Evolutionary conservation across 2,797 vertebrate species (phyloP), one percentile per base, ranked within the genome.

Genomic region (Psittacula echo): DNA sequence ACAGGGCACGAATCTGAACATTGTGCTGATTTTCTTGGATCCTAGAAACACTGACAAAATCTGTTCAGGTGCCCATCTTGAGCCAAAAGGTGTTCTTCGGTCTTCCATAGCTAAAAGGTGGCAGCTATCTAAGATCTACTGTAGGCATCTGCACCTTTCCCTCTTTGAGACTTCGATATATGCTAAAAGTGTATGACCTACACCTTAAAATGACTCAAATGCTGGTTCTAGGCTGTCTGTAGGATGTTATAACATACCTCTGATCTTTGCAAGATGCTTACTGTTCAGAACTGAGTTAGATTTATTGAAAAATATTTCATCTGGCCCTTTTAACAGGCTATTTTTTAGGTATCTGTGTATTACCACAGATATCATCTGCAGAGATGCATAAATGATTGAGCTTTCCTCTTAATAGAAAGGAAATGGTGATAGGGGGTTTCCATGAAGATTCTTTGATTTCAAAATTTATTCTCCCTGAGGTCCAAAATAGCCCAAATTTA

Each of bases 401-500:
- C 60, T 89, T 77, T 78, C 84, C 85, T 82, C 84, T 89, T 94
- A 96, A 93, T 75, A 90, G 90, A 95, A 90, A 90, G 92, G 94
- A 95, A 97, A 85, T 90, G 93, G 90, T 95, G 93, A 96, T 93
- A 93, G 93, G 96, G 93, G 88, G 92, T 95, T 96, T 96, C 91
- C 80, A 90, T 48, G 86, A 96, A 95, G 86, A 83, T 90, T 93
- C 96, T 96, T 96, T 95, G 94, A 96, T 96, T 96, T 97, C 90
- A 89, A 86, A 96, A 95, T 96, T 95, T 94, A 94, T 96, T 96
- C 90, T 89, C 96, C 95, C 95, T 77, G 68, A 96, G 94, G 96
- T 96, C 94, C 90, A 95, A 95, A 96, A 95, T 95, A 96, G 88
- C 90, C 90, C 94, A 94, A 96, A 94, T 94, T 96, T 95, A 96